phyloP scores from a whole-genome alignment of 2,888 invertebrate species.

The Phlogophora meticulosa region DNA sequence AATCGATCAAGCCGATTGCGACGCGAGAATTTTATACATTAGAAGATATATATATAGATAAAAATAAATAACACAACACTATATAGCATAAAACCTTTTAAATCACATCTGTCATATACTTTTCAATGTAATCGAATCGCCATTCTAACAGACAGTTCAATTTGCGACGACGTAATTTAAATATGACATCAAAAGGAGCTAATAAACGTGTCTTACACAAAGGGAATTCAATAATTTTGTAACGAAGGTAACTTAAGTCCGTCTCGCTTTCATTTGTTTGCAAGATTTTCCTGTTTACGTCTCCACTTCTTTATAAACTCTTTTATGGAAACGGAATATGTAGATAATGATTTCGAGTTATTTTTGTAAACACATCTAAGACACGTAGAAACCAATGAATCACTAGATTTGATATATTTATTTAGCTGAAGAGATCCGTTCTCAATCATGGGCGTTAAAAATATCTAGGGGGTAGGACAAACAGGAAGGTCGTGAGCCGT shows the following conservation, averaged over 20 bases:
- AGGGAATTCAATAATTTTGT: constrained; percentile 14
- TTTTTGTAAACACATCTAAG: constrained; percentile 32
- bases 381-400: constrained; percentile 22
- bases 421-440: neutral
- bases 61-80: too few species aligned
- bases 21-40: too few species aligned
- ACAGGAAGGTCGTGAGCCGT: too few species aligned
- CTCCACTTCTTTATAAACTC: neutral
- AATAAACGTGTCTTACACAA: constrained; percentile 1
- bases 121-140: constrained; percentile 34
- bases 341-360: constrained; percentile 16
- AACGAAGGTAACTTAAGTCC: constrained; percentile 6
- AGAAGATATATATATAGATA: too few species aligned
- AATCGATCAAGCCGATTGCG: too few species aligned
- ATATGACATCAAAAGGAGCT: constrained; percentile 27
- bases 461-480: too few species aligned
- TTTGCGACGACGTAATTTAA: constrained; percentile 38
- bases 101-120: neutral
- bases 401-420: constrained; percentile 31
- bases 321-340: neutral
- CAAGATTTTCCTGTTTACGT: constrained; percentile 34
- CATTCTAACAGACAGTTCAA: constrained; percentile 24
- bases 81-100: constrained; percentile 7
- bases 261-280: constrained; percentile 32
- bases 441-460: neutral